phyloP scores from a whole-genome alignment of 2,888 invertebrate species.

The Andrena camellia region DNA sequence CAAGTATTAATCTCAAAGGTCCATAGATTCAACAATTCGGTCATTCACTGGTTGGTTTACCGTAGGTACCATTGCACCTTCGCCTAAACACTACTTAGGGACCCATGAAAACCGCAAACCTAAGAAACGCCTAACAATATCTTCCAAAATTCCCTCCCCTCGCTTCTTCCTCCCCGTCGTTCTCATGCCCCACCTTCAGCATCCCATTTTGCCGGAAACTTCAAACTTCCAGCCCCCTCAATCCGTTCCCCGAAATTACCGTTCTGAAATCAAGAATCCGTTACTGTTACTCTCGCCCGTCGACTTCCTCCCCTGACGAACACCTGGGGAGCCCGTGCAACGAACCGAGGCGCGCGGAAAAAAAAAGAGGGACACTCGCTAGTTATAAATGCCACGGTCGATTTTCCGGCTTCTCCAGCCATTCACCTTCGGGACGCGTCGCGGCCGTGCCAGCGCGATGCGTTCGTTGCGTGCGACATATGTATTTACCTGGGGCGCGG shows the following conservation, averaged over 20 bases:
- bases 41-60: no score
- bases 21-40: no score
- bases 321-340: slow-evolving; percentile 38
- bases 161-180: no score
- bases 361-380: slow-evolving; percentile 22
- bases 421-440: slow-evolving; percentile 31
- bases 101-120: no score
- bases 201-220: neutral
- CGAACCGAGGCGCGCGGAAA: neutral
- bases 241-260: slow-evolving; percentile 13
- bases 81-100: no score
- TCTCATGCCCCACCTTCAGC: no score
- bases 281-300: slow-evolving; percentile 11
- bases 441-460: slow-evolving; percentile 1
- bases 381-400: slow-evolving; percentile 53
- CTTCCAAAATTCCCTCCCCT: no score
- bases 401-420: slow-evolving; percentile 45
- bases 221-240: neutral
- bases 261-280: slow-evolving; percentile 37
- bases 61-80: no score
- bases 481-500: slow-evolving; percentile 25
- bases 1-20: no score
- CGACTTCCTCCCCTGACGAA: slow-evolving; percentile 19
- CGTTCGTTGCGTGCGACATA: slow-evolving; percentile 47
- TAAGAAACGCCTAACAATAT: no score